Evolutionary conservation across 1,140 invertebrate species (phyloP).

Genomic region (Sinonovacula constricta): DNA sequence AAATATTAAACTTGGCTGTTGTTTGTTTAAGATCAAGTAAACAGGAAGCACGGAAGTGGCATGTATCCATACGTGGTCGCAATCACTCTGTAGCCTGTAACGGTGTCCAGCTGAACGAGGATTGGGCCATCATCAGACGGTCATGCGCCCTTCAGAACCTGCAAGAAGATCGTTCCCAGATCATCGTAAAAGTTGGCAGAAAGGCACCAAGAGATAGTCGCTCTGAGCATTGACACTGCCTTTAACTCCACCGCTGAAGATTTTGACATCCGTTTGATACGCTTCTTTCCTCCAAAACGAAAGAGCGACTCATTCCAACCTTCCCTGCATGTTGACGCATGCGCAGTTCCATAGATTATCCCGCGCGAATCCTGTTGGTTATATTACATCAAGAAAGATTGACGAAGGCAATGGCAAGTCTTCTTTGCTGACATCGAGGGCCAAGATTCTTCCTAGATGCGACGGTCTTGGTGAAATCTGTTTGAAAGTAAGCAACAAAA

Average conservation of each 20-base stretch:
- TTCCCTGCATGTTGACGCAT: conserved; percentile 42
- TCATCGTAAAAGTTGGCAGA: conserved; percentile 37
- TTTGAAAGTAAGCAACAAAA: neutral
- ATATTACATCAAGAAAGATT: conserved; percentile 19
- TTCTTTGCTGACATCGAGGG: conserved; percentile 12
- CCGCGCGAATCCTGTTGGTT: conserved; percentile 4
- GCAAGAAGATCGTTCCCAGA: neutral
- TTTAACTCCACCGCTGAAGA: neutral
- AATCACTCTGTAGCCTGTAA: conserved; percentile 21
- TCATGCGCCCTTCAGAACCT: conserved; percentile 5
- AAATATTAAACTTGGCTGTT: neutral
- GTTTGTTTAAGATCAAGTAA: conserved; percentile 34
- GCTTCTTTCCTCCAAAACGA: neutral
- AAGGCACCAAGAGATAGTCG: conserved; percentile 30
- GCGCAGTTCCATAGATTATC: conserved; percentile 37
- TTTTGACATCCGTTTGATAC: conserved; percentile 31
- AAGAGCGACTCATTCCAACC: neutral
- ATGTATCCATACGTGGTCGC: conserved; percentile 19
- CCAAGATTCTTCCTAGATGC: conserved; percentile 19
- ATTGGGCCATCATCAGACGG: conserved; percentile 33
- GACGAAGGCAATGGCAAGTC: conserved; percentile 12
- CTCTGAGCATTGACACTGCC: conserved; percentile 13
- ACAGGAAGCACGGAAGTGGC: conserved; percentile 39
- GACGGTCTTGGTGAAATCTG: conserved; percentile 30
- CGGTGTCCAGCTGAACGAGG: conserved; percentile 15